Conservation (phyloP, 2,888 invertebrate species). For the Carpatolechia fugitivella region DNA sequence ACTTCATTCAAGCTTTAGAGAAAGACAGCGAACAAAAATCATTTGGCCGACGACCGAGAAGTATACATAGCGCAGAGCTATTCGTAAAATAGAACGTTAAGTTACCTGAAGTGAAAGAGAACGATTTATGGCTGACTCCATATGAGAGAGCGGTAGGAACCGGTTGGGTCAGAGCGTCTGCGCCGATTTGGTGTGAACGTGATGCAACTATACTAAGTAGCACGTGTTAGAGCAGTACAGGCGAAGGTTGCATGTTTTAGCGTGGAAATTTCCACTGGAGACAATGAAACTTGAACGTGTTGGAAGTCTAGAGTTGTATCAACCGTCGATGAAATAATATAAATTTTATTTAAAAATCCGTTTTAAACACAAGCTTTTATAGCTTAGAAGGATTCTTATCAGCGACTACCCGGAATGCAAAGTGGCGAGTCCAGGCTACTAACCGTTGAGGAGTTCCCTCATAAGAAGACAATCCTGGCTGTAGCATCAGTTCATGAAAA, state of each 20-base stretch:
- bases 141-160: constrained; percentile 53
- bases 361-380: no score
- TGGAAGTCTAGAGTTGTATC: constrained; percentile 47
- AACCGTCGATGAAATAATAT: constrained; percentile 1
- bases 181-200: constrained; percentile 61
- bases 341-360: no score
- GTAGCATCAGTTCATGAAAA: no score
- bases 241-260: constrained; percentile 72
- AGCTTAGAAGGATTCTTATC: no score
- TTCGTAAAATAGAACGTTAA: constrained; percentile 77
- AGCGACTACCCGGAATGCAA: no score
- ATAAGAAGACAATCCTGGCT: no score
- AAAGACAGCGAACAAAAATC: constrained; percentile 77
- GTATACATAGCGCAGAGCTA: constrained; percentile 78
- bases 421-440: no score
- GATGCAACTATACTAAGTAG: constrained; percentile 44
- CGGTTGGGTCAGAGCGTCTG: constrained; percentile 71
- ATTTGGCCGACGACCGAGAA: constrained; percentile 77
- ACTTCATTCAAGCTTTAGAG: constrained; percentile 77
- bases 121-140: constrained; percentile 35
- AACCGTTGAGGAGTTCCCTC: no score
- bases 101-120: constrained; percentile 59
- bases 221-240: constrained; percentile 46
- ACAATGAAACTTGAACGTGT: constrained; percentile 75
- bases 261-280: constrained; percentile 78